Evolutionary conservation across 2,888 invertebrate genomes (phyloP).

Genomic region (Athrips mouffetella): DNA sequence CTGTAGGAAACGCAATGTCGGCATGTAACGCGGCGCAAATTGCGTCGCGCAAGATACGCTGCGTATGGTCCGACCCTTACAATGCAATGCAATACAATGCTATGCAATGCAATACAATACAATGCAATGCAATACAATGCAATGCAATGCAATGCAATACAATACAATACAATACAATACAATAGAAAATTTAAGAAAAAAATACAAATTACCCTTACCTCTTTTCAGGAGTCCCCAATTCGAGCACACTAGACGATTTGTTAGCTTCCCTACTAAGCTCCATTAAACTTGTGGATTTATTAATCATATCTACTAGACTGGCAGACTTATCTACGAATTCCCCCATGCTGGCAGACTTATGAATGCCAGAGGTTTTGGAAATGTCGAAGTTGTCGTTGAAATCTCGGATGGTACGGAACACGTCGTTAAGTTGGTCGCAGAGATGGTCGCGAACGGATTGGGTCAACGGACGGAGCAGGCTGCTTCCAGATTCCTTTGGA

Average conservation of each 20-base stretch:
- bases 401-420: conserved; percentile 54
- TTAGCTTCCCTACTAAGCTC: conserved; percentile 49
- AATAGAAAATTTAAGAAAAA: too few relatives aligned
- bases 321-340: conserved; percentile 54
- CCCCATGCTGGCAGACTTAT: conserved; percentile 42
- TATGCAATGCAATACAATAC: too few relatives aligned
- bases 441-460: conserved; percentile 51
- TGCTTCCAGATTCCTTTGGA: conserved; percentile 61
- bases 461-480: conserved; percentile 49
- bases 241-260: conserved; percentile 60
- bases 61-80: too few relatives aligned
- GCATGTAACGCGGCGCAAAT: too few relatives aligned
- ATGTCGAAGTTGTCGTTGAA: conserved; percentile 44
- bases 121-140: too few relatives aligned
- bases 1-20: too few relatives aligned
- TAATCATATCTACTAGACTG: conserved; percentile 56
- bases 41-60: too few relatives aligned
- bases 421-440: conserved; percentile 51
- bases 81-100: too few relatives aligned
- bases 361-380: conserved; percentile 16
- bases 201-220: conserved; percentile 29
- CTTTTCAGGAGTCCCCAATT: conserved; percentile 60
- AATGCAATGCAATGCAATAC: too few relatives aligned
- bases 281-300: conserved; percentile 57
- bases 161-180: too few relatives aligned